Evolutionary conservation across 2,888 invertebrate species (phyloP).

Genomic region (Cheilosia impressa): DNA sequence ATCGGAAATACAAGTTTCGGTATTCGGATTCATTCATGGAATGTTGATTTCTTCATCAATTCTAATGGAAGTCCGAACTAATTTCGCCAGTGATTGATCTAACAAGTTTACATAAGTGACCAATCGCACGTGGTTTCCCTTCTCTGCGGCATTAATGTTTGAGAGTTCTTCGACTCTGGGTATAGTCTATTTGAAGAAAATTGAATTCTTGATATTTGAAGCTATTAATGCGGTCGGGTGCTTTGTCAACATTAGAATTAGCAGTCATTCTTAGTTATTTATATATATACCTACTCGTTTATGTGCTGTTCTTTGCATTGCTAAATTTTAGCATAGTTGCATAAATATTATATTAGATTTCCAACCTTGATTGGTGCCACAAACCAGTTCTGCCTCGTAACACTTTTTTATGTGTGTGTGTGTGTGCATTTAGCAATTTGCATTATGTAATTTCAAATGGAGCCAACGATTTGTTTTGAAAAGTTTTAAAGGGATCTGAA

Average conservation of each 20-base stretch:
- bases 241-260: not conserved
- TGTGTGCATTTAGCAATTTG: no score
- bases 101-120: constrained; percentile 41
- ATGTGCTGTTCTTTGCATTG: constrained; percentile 21
- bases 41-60: not conserved
- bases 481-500: no score
- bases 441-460: no score
- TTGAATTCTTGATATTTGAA: constrained; percentile 10
- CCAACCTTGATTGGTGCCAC: not conserved
- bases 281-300: not conserved
- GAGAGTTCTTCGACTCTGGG: not conserved
- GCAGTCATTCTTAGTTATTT: not conserved
- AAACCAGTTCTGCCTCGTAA: not conserved
- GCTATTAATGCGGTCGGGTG: constrained; percentile 11
- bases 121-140: constrained; percentile 57
- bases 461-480: no score
- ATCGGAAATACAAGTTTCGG: not conserved
- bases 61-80: constrained; percentile 6
- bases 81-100: not conserved
- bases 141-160: constrained; percentile 5
- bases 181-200: constrained; percentile 32
- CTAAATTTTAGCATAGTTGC: constrained; percentile 23
- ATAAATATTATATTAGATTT: constrained; percentile 9
- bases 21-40: constrained; percentile 13
- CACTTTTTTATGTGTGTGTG: no score